A percentile compares a stretch with the other conserved stretches of the same genome.
phyloP scores from a whole-genome alignment of 2,113 vertebrate genomes.

The Mesitornis unicolor region DNA sequence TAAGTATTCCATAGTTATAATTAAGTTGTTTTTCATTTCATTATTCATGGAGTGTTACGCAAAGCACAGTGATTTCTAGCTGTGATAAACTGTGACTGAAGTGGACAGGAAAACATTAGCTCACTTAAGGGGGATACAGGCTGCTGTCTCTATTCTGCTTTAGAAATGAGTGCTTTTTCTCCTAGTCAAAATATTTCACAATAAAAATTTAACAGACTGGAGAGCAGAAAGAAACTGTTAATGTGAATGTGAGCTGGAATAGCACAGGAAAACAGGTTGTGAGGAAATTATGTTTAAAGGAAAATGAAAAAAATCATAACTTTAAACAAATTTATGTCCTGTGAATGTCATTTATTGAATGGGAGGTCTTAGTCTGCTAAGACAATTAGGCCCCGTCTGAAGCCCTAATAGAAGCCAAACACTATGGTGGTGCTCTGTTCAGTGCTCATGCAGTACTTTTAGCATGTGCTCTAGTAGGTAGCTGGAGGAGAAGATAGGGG shows the following conservation, averaged over 20 bases:
- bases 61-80: neutral
- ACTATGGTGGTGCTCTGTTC: neutral
- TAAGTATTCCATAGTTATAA: neutral
- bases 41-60: neutral
- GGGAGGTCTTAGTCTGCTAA: neutral
- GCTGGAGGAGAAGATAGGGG: neutral
- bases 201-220: slow-evolving; percentile 20
- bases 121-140: neutral
- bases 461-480: neutral
- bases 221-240: slow-evolving; percentile 22
- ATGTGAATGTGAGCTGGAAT: neutral
- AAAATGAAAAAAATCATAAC: neutral
- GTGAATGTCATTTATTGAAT: neutral
- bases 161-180: neutral
- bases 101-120: neutral
- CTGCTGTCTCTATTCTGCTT: neutral
- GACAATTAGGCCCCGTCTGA: neutral
- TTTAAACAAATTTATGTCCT: neutral
- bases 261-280: neutral
- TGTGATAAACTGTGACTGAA: neutral
- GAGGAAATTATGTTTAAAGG: slow-evolving; percentile 1
- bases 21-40: neutral
- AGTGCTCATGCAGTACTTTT: neutral
- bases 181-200: slow-evolving; percentile 54
- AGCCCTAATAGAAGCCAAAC: neutral